phyloP scores from a whole-genome alignment of 2,888 invertebrate genomes.

The Cataglyphis livida region DNA sequence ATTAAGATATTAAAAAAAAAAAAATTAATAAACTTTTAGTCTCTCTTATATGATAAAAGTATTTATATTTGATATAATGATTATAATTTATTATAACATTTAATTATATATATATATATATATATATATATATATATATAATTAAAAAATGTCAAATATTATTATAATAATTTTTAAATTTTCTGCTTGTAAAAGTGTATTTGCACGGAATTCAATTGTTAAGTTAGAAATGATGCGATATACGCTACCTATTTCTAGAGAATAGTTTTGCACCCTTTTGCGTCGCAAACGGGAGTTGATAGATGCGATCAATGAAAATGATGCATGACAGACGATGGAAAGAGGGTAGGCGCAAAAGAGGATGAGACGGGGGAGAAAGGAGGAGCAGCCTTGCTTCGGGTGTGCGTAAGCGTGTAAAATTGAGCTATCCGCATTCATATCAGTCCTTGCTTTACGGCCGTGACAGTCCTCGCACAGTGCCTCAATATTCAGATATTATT shows the following conservation, averaged over 20 bases:
- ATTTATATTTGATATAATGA: background rate
- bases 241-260: background rate
- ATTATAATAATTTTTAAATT: background rate
- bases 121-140: too few relatives aligned
- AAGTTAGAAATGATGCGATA: background rate
- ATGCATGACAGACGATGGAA: conserved; percentile 30
- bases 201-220: background rate
- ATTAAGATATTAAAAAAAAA: background rate
- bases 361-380: background rate
- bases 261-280: conserved; percentile 9
- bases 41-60: background rate
- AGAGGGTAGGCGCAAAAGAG: background rate
- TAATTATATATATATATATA: background rate
- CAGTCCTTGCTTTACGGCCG: conserved; percentile 79
- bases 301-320: conserved; percentile 46
- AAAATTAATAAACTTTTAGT: background rate
- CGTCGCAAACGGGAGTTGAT: conserved; percentile 16
- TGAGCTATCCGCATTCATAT: conserved; percentile 76
- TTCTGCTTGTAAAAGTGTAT: background rate
- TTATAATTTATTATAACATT: background rate
- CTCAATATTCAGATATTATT: conserved; percentile 83
- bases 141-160: background rate
- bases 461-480: conserved; percentile 79
- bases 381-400: conserved; percentile 30
- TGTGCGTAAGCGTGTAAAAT: conserved; percentile 66